Evolutionary conservation across 2,113 vertebrate genomes (phyloP).

Genomic region (Hyperopisus bebe): DNA sequence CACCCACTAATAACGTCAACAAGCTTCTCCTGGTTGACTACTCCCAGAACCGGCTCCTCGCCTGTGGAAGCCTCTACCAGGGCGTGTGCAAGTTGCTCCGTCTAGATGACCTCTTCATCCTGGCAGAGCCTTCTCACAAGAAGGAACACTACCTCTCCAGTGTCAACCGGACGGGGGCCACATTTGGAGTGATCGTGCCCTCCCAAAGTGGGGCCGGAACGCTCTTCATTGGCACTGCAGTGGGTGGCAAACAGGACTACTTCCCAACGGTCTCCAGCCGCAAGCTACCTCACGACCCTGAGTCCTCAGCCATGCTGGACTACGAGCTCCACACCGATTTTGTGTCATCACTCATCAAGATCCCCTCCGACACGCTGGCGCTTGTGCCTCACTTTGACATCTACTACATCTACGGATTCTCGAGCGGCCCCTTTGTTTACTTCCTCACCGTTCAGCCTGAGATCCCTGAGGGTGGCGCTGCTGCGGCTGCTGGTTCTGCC

Average conservation of each 20-base stretch:
- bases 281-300: conserved; percentile 84
- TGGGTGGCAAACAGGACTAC: conserved; percentile 94
- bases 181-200: conserved; percentile 88
- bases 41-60: conserved; percentile 83
- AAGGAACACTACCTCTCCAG: conserved; percentile 95
- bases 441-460: conserved; percentile 91
- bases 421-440: conserved; percentile 83
- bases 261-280: conserved; percentile 92
- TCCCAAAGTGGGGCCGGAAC: conserved; percentile 79
- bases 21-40: conserved; percentile 89
- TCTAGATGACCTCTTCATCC: conserved; percentile 85
- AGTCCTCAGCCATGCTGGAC: conserved; percentile 90
- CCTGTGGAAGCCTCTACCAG: conserved; percentile 92
- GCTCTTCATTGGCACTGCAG: conserved; percentile 85
- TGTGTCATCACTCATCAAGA: conserved; percentile 93
- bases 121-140: conserved; percentile 89
- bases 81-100: conserved; percentile 90
- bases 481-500: conserved; percentile 63
- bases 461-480: conserved; percentile 72
- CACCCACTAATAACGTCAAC: conserved; percentile 87
- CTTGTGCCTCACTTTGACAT: conserved; percentile 89
- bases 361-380: conserved; percentile 88
- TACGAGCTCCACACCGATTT: conserved; percentile 95
- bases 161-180: conserved; percentile 82
- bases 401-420: conserved; percentile 88